A percentile compares a stretch with the other conserved stretches of the same genome.
Conservation (phyloP, 2,888 invertebrate genomes). For the Pecten maximus region DNA sequence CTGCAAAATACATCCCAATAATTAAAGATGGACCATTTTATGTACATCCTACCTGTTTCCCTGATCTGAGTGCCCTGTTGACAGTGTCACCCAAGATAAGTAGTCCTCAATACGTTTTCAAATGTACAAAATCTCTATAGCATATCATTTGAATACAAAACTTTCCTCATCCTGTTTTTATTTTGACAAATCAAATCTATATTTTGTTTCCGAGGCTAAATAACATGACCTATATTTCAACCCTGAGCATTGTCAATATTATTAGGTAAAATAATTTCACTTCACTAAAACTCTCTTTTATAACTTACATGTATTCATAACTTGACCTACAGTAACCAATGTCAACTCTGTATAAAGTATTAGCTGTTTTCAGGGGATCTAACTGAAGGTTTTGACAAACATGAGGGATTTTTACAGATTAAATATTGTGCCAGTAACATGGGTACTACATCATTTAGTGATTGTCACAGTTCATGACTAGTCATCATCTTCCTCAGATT, state of each 20-base stretch:
- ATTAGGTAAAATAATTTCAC: slow-evolving; percentile 3
- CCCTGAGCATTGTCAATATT: not conserved
- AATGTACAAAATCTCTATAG: not conserved
- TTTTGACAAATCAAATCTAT: not conserved
- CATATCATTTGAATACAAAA: not conserved
- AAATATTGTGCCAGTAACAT: slow-evolving; percentile 16
- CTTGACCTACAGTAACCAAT: not conserved
- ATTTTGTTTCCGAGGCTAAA: not conserved
- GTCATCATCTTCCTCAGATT: slow-evolving; percentile 22
- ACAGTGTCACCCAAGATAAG: not conserved
- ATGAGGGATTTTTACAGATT: not conserved
- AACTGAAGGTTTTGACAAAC: slow-evolving; percentile 6
- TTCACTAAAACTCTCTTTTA: not conserved
- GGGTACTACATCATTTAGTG: not conserved
- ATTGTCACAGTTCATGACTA: not conserved
- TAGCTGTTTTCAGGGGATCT: not conserved
- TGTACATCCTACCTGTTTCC: not conserved
- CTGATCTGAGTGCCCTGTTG: not conserved
- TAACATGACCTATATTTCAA: not conserved
- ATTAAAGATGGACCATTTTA: not conserved
- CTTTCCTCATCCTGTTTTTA: not conserved
- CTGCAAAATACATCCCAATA: not conserved
- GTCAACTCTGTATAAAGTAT: not conserved
- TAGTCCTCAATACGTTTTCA: not conserved
- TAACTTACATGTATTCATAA: not conserved